These are phyloP conservation scores for Aix galericulata DNA, from an alignment of 2,113 vertebrate species.

Conservation along the genomic window DNA sequence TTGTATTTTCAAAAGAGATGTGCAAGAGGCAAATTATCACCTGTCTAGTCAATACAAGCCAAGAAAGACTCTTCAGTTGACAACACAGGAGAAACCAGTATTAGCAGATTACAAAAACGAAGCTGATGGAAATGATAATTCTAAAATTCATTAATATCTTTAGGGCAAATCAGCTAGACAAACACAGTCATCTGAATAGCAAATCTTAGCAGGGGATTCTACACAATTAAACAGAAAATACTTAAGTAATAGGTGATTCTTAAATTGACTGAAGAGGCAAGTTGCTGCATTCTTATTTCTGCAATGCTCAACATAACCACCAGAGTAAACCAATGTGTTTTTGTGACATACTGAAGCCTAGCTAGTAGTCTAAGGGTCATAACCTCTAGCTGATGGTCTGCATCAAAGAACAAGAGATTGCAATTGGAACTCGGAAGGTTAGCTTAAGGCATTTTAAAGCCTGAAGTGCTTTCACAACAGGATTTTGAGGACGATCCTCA, in stretches of 20 bases:
- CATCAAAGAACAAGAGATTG: neutral
- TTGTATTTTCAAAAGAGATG: neutral
- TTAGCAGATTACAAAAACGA: neutral
- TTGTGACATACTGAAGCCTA: neutral
- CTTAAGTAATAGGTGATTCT: neutral
- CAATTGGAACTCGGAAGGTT: too few relatives aligned
- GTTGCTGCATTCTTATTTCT: neutral
- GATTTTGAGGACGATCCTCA: neutral
- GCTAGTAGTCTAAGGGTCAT: neutral
- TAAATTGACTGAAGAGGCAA: neutral
- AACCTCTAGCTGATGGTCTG: neutral
- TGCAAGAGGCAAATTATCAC: neutral
- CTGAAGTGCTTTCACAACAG: neutral
- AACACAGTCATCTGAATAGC: neutral
- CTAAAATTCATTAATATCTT: neutral
- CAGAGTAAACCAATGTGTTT: neutral
- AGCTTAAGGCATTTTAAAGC: neutral
- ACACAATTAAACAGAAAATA: neutral
- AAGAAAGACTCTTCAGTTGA: neutral
- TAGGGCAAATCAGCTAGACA: neutral
- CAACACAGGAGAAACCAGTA: neutral
- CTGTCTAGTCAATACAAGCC: neutral
- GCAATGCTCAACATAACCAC: neutral
- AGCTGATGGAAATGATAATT: neutral
- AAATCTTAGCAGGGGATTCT: neutral